Evolutionary conservation across 2,888 invertebrate genomes (phyloP).

Genomic region (Antheraea yamamai): DNA sequence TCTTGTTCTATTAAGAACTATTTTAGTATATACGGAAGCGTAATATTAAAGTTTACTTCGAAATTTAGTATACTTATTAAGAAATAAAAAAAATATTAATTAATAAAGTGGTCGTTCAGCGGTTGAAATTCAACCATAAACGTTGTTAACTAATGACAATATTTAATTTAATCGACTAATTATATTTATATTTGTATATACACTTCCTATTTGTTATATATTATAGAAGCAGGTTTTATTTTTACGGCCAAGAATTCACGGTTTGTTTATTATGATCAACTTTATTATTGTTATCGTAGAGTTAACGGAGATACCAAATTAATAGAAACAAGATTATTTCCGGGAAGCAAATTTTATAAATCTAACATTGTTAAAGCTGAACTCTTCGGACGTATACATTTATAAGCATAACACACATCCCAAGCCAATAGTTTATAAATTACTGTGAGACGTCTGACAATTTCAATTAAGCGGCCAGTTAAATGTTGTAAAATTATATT

Average conservation of each 20-base stretch:
- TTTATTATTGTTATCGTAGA: not conserved
- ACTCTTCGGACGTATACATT: not conserved
- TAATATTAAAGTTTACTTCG: not conserved
- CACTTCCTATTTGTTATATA: not conserved
- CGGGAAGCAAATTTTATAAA: not conserved
- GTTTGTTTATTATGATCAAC: not conserved
- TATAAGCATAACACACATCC: not conserved
- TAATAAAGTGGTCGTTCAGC: too few species aligned
- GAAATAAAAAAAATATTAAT: too few species aligned
- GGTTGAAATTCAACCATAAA: not conserved
- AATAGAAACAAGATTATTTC: conserved; percentile 4
- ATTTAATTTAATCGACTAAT: too few species aligned
- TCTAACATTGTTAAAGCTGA: not conserved
- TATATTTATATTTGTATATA: not conserved
- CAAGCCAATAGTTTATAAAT: not conserved
- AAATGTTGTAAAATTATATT: not conserved
- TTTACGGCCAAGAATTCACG: not conserved
- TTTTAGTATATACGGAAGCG: not conserved
- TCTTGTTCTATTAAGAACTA: not conserved
- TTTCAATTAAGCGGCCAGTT: not conserved
- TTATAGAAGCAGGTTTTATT: not conserved
- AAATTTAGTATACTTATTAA: not conserved
- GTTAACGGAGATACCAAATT: not conserved
- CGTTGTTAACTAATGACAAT: too few species aligned
- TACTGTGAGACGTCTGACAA: not conserved